Conservation (phyloP, 1,140 invertebrate genomes). For the Cotesia chilonis region DNA sequence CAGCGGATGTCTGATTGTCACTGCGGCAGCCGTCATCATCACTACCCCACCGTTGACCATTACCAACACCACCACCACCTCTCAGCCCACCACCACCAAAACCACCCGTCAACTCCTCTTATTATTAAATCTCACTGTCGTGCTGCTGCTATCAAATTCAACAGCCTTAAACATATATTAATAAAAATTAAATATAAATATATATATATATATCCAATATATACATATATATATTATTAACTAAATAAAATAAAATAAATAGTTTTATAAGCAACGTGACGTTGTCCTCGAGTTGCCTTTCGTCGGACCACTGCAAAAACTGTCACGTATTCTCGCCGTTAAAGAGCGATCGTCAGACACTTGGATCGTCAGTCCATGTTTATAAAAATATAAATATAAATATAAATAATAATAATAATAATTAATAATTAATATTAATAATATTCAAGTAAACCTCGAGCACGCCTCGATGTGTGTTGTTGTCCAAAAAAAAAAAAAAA, state of each 20-base stretch:
- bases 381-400: not conserved
- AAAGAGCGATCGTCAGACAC: constrained; percentile 33
- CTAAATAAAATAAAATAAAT: constrained; percentile 13
- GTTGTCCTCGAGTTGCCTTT: constrained; percentile 61
- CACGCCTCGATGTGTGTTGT: constrained; percentile 27
- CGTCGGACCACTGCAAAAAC: constrained; percentile 44
- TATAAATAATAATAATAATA: constrained; percentile 18
- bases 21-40: constrained; percentile 60
- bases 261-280: constrained; percentile 56
- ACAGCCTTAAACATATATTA: constrained; percentile 52
- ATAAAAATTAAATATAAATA: too few species aligned
- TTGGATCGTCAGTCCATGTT: constrained; percentile 4
- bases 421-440: constrained; percentile 14
- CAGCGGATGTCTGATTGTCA: constrained; percentile 82
- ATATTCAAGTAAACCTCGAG: constrained; percentile 23
- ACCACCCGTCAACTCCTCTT: constrained; percentile 26
- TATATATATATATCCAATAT: too few species aligned
- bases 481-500: too few species aligned
- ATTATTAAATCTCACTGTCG: constrained; percentile 16
- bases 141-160: constrained; percentile 31
- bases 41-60: constrained; percentile 9
- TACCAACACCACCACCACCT: constrained; percentile 16
- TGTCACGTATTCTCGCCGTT: constrained; percentile 42
- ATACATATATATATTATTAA: too few species aligned
- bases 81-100: constrained; percentile 16